Conservation (phyloP, 2,113 vertebrate genomes). For the Camelus bactrianus region DNA sequence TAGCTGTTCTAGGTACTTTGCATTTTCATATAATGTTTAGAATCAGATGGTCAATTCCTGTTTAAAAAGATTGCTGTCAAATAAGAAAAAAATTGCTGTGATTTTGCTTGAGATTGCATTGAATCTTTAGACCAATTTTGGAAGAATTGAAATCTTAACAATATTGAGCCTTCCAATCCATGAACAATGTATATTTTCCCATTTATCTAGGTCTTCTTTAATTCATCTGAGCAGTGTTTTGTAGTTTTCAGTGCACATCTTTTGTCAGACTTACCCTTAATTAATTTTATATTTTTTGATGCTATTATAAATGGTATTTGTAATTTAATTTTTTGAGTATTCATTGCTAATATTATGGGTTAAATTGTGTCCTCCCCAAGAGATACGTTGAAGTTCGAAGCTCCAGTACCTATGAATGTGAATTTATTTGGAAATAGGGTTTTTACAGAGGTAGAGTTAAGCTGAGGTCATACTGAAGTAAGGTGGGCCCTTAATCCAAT, state of each 20-base stretch:
- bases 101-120: not conserved
- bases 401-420: not conserved
- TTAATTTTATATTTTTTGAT: slow-evolving; percentile 1
- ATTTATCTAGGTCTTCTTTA: not conserved
- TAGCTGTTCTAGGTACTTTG: not conserved
- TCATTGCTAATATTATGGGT: not conserved
- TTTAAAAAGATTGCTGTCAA: too few species aligned
- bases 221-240: not conserved
- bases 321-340: not conserved
- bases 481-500: not conserved
- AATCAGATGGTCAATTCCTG: not conserved
- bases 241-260: not conserved
- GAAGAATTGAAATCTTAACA: slow-evolving; percentile 7
- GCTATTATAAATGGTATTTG: not conserved
- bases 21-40: not conserved
- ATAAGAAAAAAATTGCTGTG: not conserved
- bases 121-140: not conserved
- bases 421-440: not conserved
- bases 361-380: not conserved
- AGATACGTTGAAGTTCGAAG: not conserved
- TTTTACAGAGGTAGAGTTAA: not conserved
- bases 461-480: not conserved
- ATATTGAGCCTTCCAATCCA: not conserved
- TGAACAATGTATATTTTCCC: not conserved
- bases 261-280: not conserved